Conservation (phyloP, 2,888 invertebrate species). For the Apamea sordens region DNA sequence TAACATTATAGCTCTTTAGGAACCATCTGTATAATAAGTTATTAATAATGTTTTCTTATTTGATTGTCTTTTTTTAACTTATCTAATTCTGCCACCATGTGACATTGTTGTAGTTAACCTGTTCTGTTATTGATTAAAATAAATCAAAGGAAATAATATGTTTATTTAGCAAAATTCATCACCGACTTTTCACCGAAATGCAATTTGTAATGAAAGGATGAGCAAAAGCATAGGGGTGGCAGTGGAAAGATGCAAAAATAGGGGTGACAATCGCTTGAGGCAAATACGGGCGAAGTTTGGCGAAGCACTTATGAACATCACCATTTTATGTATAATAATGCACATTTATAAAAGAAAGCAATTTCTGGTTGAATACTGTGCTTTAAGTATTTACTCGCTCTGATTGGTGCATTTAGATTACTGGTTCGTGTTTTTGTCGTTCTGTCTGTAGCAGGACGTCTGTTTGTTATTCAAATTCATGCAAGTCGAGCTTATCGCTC, state of each 20-base stretch:
- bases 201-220: conserved; percentile 70
- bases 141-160: background rate
- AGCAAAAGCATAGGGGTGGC: conserved; percentile 21
- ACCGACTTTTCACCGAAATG: conserved; percentile 58
- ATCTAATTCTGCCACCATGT: background rate
- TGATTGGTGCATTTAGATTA: conserved; percentile 70
- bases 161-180: background rate
- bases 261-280: conserved; percentile 79
- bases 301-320: conserved; percentile 76
- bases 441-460: conserved; percentile 74
- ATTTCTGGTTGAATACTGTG: conserved; percentile 78
- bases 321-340: conserved; percentile 77
- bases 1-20: background rate
- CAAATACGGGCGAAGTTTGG: conserved; percentile 74
- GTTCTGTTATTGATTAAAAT: background rate
- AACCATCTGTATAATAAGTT: background rate
- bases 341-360: conserved; percentile 79
- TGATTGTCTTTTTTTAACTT: background rate
- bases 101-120: too few relatives aligned
- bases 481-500: conserved; percentile 85
- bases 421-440: conserved; percentile 78
- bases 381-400: conserved; percentile 71
- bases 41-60: background rate
- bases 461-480: conserved; percentile 85
- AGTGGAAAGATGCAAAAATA: conserved; percentile 68